Conservation (phyloP, 2,888 invertebrate genomes). For the Nymphalis polychloros region DNA sequence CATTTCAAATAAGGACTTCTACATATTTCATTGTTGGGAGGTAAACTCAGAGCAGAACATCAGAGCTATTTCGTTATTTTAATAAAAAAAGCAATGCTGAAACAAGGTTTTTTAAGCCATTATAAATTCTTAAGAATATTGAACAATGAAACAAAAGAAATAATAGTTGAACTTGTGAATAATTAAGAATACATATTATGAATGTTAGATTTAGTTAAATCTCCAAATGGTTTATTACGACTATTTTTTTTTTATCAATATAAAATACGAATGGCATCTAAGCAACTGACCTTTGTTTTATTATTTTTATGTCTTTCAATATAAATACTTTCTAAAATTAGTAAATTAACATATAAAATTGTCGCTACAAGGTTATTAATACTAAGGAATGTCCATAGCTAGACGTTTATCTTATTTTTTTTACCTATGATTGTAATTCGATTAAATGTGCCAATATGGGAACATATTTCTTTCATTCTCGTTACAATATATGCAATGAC, state of each 20-base stretch:
- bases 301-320: slow-evolving; percentile 1
- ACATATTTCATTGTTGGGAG: too few species aligned
- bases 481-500: not conserved
- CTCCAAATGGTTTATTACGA: too few species aligned
- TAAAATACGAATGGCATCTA: slow-evolving; percentile 6
- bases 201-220: too few species aligned
- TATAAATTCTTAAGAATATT: too few species aligned
- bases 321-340: slow-evolving; percentile 24
- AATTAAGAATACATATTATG: too few species aligned
- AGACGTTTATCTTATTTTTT: not conserved
- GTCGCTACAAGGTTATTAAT: not conserved
- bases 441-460: not conserved
- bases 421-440: not conserved
- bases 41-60: too few species aligned
- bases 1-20: too few species aligned
- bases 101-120: too few species aligned
- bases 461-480: not conserved
- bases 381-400: not conserved
- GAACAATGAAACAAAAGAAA: too few species aligned
- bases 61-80: too few species aligned
- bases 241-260: not conserved
- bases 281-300: slow-evolving; percentile 12
- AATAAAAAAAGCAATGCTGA: too few species aligned
- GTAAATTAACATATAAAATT: not conserved
- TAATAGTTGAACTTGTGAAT: too few species aligned